Base-by-base conservation (phyloP, 2,797 vertebrate species). In the Selene dorsalis region DNA sequence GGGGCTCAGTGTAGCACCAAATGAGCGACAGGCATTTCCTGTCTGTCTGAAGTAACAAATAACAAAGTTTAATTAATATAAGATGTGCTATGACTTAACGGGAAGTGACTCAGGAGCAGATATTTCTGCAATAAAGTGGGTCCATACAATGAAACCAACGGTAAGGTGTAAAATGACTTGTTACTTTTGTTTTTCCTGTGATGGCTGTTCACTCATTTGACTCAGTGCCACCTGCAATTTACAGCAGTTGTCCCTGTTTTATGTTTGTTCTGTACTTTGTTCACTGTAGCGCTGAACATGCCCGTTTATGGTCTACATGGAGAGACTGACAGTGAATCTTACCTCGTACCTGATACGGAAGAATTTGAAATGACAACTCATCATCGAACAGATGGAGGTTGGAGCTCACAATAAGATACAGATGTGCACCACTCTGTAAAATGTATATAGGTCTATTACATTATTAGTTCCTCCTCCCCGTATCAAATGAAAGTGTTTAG, bases 1-100 rank as follows among this genome's bases (percentile, higher is more conserved):
- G 24, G 73, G 56, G 67, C 79, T 79, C 50, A 63, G 16, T 30
- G 48, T 75, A 70, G 79, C 85, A 56, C 9, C 26, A 18, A 63
- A 39, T 69, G 69, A 89, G 73, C 12, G 67, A 87, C 74, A 86
- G 87, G 82, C 89, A 90, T 92, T 92, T 93, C 92, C 91, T 89
- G 75, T 71, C 71, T 22, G 74, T 69, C 75, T 83, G 82, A 66
- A 85, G 80, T 60, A 87, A 87, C 63, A 86, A 83, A 85, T 75
- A 78, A 24, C 43, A 43, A 26, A 50, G 35, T 76, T 75, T 63
- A 56, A 84, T 70, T 84, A 71, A 75, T 28, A 47, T 57, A 62
- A 60, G 48, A 73, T 75, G 74, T 63, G n/a, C 57, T 50, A 3
- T 30, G 9, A 38, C 1, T 4, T 17, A 20, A 52, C 17, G 30